Conservation (phyloP, 2,888 invertebrate species). For the Metellina segmentata region DNA sequence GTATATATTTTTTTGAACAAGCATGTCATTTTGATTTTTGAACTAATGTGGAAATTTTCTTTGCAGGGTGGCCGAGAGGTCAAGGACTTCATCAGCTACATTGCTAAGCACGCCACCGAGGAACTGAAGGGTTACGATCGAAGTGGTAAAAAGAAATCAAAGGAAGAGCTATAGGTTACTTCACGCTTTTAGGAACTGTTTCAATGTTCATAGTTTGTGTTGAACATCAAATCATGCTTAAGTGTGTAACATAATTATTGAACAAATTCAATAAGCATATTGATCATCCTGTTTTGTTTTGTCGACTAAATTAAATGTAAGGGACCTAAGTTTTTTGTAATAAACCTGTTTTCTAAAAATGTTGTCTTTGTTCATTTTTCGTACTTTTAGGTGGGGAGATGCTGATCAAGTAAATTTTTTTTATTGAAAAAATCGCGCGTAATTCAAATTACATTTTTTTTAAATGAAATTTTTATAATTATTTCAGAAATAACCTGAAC, state of each 20-base stretch:
- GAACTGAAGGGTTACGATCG: slow-evolving; percentile 94
- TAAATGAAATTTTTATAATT: too few relatives aligned
- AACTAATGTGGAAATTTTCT: neutral
- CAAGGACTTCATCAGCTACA: slow-evolving; percentile 96
- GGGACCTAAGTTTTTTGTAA: slow-evolving; percentile 71
- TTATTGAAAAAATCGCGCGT: too few relatives aligned
- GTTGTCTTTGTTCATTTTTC: neutral
- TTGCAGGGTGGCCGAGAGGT: slow-evolving; percentile 93
- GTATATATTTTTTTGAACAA: neutral
- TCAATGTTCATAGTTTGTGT: slow-evolving; percentile 50
- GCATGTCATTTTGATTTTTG: neutral
- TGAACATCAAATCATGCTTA: slow-evolving; percentile 60
- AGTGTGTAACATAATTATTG: slow-evolving; percentile 60
- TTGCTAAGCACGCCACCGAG: slow-evolving; percentile 93
- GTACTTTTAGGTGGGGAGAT: too few relatives aligned
- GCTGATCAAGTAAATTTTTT: too few relatives aligned
- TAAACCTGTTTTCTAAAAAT: slow-evolving; percentile 49
- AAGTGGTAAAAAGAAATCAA: slow-evolving; percentile 87
- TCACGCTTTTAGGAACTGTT: slow-evolving; percentile 51
- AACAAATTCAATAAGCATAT: slow-evolving; percentile 55
- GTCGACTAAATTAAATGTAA: slow-evolving; percentile 48
- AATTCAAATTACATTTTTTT: too few relatives aligned
- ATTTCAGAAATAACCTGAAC: too few relatives aligned
- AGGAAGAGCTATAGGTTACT: slow-evolving; percentile 81
- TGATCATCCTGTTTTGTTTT: slow-evolving; percentile 58